phyloP scores from a whole-genome alignment of 2,113 vertebrate species.

The Oreochromis spilurus region DNA sequence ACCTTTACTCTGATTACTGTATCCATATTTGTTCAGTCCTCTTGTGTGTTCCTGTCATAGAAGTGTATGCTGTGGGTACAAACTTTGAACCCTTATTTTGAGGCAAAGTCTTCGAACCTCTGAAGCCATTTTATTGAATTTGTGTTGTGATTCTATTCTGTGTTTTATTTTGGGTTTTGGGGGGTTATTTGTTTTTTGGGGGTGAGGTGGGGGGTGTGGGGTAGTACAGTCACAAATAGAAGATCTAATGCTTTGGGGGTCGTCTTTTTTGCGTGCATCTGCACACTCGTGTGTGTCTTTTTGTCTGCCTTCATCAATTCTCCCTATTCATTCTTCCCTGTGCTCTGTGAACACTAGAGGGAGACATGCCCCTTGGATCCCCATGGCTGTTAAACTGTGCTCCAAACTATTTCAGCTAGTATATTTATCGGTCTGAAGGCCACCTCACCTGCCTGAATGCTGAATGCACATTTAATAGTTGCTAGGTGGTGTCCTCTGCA shows the following conservation, averaged over 20 bases:
- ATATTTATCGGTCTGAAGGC: not conserved
- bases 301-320: not conserved
- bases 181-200: not conserved
- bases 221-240: not conserved
- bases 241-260: not conserved
- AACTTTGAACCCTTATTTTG: not conserved
- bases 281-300: not conserved
- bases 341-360: constrained; percentile 22
- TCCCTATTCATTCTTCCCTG: not conserved
- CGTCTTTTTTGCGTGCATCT: not conserved
- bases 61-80: not conserved
- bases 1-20: not conserved
- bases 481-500: not conserved
- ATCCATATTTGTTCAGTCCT: not conserved
- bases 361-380: not conserved
- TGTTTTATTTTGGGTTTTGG: not conserved
- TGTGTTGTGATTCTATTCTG: not conserved
- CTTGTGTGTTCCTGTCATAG: not conserved
- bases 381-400: not conserved
- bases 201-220: accelerated
- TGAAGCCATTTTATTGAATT: not conserved
- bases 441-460: not conserved
- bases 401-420: not conserved
- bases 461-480: not conserved
- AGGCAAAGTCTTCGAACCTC: not conserved